Conservation (phyloP, 1,140 invertebrate genomes). For the Brevipalpus yothersi region DNA sequence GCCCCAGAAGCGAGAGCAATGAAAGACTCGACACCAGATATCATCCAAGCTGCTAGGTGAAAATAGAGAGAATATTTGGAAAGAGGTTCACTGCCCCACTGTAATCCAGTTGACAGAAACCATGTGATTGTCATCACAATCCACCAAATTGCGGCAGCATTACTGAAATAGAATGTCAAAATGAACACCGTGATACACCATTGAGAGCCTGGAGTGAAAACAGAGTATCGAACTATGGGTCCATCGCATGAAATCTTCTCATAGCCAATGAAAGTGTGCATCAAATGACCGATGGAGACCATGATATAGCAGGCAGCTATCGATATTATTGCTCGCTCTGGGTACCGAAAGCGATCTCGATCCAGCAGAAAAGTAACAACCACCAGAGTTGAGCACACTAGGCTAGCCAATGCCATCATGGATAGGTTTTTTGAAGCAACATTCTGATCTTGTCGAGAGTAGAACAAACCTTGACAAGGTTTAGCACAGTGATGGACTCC, state of each 20-base stretch:
- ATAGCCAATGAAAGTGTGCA: slow-evolving; percentile 55
- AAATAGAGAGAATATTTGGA: slow-evolving; percentile 80
- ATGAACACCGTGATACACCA: slow-evolving; percentile 65
- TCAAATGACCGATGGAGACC: slow-evolving; percentile 72
- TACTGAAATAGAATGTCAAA: slow-evolving; percentile 74
- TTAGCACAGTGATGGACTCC: slow-evolving; percentile 57
- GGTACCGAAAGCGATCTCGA: slow-evolving; percentile 50
- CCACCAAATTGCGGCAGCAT: slow-evolving; percentile 83
- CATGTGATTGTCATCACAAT: slow-evolving; percentile 82
- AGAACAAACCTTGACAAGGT: slow-evolving; percentile 70
- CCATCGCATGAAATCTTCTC: slow-evolving; percentile 63
- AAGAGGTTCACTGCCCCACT: slow-evolving; percentile 90
- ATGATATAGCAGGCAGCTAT: slow-evolving; percentile 82
- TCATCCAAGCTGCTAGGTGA: slow-evolving; percentile 66
- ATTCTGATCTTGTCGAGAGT: slow-evolving; percentile 43
- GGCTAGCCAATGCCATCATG: slow-evolving; percentile 26
- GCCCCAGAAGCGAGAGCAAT: slow-evolving; percentile 50
- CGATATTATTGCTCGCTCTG: slow-evolving; percentile 81
- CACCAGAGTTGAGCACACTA: slow-evolving; percentile 26
- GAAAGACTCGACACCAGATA: slow-evolving; percentile 60
- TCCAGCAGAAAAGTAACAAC: slow-evolving; percentile 66
- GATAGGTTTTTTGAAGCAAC: slow-evolving; percentile 48
- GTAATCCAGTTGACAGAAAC: slow-evolving; percentile 76
- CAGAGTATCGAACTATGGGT: slow-evolving; percentile 27
- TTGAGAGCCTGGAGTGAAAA: slow-evolving; percentile 28